Evolutionary conservation across 2,113 vertebrate genomes (phyloP), one percentile per base, ranked within the genome.

Genomic region (Calidris pygmaea): DNA sequence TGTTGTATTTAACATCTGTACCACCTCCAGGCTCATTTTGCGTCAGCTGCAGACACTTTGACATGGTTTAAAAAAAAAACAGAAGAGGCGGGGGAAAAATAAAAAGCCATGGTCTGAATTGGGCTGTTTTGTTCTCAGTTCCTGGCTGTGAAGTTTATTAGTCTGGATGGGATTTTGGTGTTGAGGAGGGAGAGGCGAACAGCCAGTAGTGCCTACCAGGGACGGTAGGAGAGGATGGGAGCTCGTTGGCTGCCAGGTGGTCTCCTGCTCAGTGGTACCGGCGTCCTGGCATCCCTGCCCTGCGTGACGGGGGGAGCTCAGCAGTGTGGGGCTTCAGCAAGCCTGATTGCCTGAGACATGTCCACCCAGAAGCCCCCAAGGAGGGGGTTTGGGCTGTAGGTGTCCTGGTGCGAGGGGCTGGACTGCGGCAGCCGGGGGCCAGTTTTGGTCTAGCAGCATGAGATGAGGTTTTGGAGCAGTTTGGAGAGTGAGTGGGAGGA

Each of bases 1-100:
- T 59, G 19, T 92, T 92, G 12, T 77, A 94, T 83, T 85, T 91
- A 88, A 70, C 67, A 74, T 52, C 50, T 87, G 9, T 65, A 22
- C 71, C 45, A 59, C 53, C 74, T 90, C 63, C 47, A 41, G 80
- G 37, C 35, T 94, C 4, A 0, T 87, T 75, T 75, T 87, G 55
- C 56, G 59, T 74, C 68, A 82, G 53, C 68, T 53, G 10, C 62
- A 86, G 55, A 48, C 7, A 52, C 17, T 83, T 27, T 59, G 83
- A 73, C 66, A 35, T 39, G 48, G n/a, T 45, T n/a, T 1, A 17
- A 53, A 77, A 71, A 70, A 10, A 16, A 6, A 14, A 12, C n/a
- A 19, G 12, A 11, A 3, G 3, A 2, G 26, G 13, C 5, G 10
- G 1, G 27, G 14, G 16, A 11, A 14, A 9, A 37, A 21, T 26